Base-by-base conservation (phyloP, 2,797 vertebrate genomes). In the Eulemur coronatus region DNA sequence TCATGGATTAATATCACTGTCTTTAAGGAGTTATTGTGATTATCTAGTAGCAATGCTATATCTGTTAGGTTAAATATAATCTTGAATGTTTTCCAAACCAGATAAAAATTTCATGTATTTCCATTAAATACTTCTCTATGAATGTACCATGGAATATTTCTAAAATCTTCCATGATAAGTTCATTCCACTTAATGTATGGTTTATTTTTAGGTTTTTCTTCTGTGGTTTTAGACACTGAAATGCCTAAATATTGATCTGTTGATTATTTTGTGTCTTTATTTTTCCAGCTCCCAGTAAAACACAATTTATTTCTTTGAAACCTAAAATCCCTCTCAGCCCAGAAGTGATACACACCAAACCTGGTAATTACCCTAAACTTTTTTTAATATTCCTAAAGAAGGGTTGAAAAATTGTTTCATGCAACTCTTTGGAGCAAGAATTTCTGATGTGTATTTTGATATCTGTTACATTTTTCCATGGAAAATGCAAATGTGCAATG, bases 241-340 rank as follows among this genome's bases (percentile, higher is more conserved):
- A 89, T 95, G 52, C 35, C 73, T 89, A 86, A 52, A 69, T 82
- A 55, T 35, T 61, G 38, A 92, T 87, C 87, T 95, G 14, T 81
- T 89, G 18, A 76, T 94, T 79, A 61, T 87, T 80, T 92, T 91
- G 41, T 33, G 84, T 85, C 50, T 95, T 97, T 98, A 43, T 98
- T 98, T 97, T 98, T 98, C 95, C 97, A 98, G 97, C 97, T 97
- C 97, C 97, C 97, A 97, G 96, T 97, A 97, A 98, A 98, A 98
- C 94, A 81, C 92, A 97, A 28, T 93, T 97, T 94, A 46, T 98
- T 98, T 97, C 98, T 97, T 97, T 97, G 73, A 97, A 97, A 98
- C 95, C 95, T 97, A 97, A 98, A 98, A 65, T 84, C 2, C 24
- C 97, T 98, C 85, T 92, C 94, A 95, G 92, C 86, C 50, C 57